A percentile compares a stretch with the other conserved stretches of the same genome.
phyloP scores from a whole-genome alignment of 2,888 invertebrate species.

The Cecidostiba fungosa region DNA sequence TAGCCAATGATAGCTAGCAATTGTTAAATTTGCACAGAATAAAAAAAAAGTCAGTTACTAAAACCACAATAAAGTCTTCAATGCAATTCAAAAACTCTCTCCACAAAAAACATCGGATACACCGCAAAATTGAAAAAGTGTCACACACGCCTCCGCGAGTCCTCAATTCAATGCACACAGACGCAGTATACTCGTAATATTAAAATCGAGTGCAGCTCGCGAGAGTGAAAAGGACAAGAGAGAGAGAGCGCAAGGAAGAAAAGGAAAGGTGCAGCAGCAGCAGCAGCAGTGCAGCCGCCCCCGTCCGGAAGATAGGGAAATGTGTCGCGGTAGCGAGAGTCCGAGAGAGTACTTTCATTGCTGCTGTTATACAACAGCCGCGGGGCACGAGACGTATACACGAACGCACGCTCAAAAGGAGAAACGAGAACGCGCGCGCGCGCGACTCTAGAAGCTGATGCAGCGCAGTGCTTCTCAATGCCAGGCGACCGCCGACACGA shows the following conservation, averaged over 20 bases:
- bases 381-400: constrained; percentile 68
- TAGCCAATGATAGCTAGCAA: too few relatives aligned
- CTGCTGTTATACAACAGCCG: constrained; percentile 75
- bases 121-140: constrained; percentile 35
- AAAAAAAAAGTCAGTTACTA: too few relatives aligned
- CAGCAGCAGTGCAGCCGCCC: constrained; percentile 50
- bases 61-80: too few relatives aligned
- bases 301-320: constrained; percentile 53
- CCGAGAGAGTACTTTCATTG: constrained; percentile 75
- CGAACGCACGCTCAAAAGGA: constrained; percentile 71
- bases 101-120: background rate
- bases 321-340: constrained; percentile 59
- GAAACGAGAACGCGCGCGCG: constrained; percentile 74
- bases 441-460: constrained; percentile 4
- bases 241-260: background rate
- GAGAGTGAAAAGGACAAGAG: constrained; percentile 17
- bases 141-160: constrained; percentile 24
- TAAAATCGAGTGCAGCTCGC: background rate
- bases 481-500: constrained; percentile 27
- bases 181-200: background rate
- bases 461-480: constrained; percentile 73
- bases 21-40: too few relatives aligned
- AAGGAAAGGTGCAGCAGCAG: constrained; percentile 41
- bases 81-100: background rate
- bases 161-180: background rate